These are phyloP conservation scores for Battus philenor DNA, from an alignment of 1,140 invertebrate genomes.

Conservation along the genomic window DNA sequence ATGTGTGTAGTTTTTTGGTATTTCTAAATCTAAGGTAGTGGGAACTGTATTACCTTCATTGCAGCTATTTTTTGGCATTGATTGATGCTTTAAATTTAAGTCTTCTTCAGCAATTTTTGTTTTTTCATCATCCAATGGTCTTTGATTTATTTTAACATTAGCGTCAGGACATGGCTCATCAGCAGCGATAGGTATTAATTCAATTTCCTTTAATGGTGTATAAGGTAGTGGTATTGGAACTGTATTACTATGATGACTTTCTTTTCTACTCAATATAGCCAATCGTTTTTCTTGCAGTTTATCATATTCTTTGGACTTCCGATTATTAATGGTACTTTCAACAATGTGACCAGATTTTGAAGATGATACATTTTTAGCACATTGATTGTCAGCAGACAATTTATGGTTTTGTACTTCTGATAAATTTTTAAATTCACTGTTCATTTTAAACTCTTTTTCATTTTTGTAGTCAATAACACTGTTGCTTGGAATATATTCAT, in stretches of 20 bases:
- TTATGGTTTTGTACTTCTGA: slow-evolving; percentile 29
- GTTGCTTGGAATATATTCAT: too few relatives aligned
- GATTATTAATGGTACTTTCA: slow-evolving; percentile 13
- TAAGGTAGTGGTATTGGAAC: slow-evolving; percentile 47
- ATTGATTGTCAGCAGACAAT: slow-evolving; percentile 14
- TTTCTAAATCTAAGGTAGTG: too few relatives aligned
- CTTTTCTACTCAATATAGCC: slow-evolving; percentile 42
- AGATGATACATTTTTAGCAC: slow-evolving; percentile 7
- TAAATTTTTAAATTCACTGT: slow-evolving; percentile 28
- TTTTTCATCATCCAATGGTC: too few relatives aligned
- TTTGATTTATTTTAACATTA: too few relatives aligned
- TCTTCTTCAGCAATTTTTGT: too few relatives aligned
- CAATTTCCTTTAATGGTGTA: slow-evolving; percentile 24
- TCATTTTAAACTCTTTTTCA: slow-evolving; percentile 15
- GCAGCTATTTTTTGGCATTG: too few relatives aligned
- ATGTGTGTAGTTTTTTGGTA: neutral
- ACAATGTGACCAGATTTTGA: slow-evolving; percentile 11
- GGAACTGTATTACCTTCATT: too few relatives aligned
- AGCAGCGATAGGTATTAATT: neutral
- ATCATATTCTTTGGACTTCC: slow-evolving; percentile 23
- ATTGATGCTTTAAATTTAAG: too few relatives aligned
- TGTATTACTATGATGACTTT: slow-evolving; percentile 22
- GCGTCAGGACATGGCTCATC: too few relatives aligned
- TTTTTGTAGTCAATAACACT: too few relatives aligned
- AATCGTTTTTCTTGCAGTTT: slow-evolving; percentile 42